Percentiles rank a stretch among this genome's conserved stretches.
Conservation (phyloP, 2,797 vertebrate genomes). For the Sebastes reedi region DNA sequence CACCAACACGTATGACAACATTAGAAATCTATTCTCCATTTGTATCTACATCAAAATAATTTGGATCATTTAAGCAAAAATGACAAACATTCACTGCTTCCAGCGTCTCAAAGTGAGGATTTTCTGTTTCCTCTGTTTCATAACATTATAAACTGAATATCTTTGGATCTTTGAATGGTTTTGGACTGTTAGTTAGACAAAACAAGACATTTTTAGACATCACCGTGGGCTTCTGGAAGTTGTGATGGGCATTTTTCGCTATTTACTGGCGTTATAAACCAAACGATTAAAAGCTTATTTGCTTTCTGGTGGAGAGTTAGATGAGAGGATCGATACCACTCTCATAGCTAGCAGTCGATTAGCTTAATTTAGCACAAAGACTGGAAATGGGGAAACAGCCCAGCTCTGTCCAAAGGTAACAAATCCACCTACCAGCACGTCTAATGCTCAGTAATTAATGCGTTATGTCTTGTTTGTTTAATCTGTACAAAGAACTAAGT, state of each 20-base stretch:
- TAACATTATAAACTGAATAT: not conserved
- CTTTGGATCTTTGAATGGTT: not conserved
- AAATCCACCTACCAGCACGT: not conserved
- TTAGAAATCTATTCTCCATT: not conserved
- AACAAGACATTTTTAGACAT: no score
- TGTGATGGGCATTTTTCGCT: no score
- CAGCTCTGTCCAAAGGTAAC: not conserved
- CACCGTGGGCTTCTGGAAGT: no score
- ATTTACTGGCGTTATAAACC: not conserved
- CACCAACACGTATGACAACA: not conserved
- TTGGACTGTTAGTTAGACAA: not conserved
- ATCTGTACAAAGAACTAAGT: not conserved
- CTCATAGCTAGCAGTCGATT: not conserved
- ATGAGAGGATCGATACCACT: not conserved
- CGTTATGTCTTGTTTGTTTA: not conserved
- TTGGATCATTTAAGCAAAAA: not conserved
- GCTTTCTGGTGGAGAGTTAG: not conserved
- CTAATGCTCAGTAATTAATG: not conserved
- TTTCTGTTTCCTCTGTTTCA: not conserved
- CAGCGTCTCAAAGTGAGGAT: not conserved
- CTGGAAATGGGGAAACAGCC: not conserved
- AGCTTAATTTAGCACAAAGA: not conserved
- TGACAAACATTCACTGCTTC: not conserved
- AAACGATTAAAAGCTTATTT: not conserved
- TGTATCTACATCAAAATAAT: not conserved